phyloP scores from a whole-genome alignment of 2,888 invertebrate genomes.

The Neria commutata region DNA sequence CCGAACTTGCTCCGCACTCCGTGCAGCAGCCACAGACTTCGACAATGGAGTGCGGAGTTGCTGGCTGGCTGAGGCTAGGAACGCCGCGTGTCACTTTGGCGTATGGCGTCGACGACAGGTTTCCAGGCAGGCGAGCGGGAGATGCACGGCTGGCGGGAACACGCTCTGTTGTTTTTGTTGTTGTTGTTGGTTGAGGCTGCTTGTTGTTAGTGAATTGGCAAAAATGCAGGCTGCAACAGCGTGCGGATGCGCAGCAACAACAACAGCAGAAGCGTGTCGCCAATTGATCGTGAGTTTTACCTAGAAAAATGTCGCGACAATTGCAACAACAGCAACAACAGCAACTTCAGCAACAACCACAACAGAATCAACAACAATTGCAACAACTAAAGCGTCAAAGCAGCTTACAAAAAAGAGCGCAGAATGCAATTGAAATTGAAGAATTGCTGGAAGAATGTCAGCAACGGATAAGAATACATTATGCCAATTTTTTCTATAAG shows the following conservation, averaged over 20 bases:
- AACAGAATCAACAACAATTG: conserved; percentile 12
- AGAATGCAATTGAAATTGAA: conserved; percentile 59
- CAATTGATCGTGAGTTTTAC: conserved; percentile 60
- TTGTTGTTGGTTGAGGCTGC: conserved; percentile 23
- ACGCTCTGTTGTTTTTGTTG: conserved; percentile 26
- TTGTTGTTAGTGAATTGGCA: conserved; percentile 2
- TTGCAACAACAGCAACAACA: conserved; percentile 35
- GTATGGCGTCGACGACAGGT: conserved; percentile 5
- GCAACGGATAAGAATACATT: conserved; percentile 29
- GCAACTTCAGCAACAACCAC: conserved; percentile 21
- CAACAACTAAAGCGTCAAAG: conserved; percentile 20
- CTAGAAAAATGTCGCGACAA: conserved; percentile 61
- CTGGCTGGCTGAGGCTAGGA: no score
- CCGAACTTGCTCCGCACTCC: no score
- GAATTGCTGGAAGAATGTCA: conserved; percentile 57
- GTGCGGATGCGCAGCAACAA: conserved; percentile 41
- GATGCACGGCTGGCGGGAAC: conserved; percentile 42
- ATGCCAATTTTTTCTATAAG: background rate
- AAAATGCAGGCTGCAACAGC: conserved; percentile 32
- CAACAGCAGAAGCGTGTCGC: conserved; percentile 57
- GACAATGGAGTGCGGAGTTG: no score
- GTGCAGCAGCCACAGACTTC: no score
- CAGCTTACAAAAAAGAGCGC: conserved; percentile 40
- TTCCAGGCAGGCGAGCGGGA: conserved; percentile 38
- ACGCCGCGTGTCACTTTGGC: background rate